These are phyloP conservation scores for Sorex araneus DNA, from an alignment of 2,113 vertebrate species.

Conservation along the genomic window DNA sequence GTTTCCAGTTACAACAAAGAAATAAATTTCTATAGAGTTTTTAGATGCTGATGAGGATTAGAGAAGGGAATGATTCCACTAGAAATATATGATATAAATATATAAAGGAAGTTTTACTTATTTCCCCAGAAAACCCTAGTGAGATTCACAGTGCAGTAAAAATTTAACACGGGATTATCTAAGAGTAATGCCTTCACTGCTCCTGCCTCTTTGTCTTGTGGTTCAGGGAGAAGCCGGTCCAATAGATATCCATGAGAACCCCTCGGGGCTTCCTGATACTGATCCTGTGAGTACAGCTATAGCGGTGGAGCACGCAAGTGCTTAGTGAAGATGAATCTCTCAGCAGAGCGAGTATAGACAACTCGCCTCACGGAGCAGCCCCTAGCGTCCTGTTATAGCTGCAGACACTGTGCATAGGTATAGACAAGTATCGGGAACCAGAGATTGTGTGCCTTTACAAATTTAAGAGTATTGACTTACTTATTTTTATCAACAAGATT, in stretches of 20 bases:
- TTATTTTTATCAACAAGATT: too few relatives aligned
- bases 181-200: not conserved
- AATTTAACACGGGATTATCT: not conserved
- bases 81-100: not conserved
- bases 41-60: too few relatives aligned
- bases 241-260: too few relatives aligned
- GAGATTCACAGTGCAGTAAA: not conserved
- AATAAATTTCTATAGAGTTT: too few relatives aligned
- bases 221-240: not conserved
- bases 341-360: not conserved
- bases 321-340: not conserved
- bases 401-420: too few relatives aligned
- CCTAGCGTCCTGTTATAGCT: too few relatives aligned
- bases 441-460: not conserved
- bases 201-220: not conserved
- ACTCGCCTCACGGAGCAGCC: not conserved
- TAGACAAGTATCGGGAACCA: too few relatives aligned
- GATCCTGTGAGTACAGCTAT: not conserved
- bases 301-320: too few relatives aligned
- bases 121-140: not conserved
- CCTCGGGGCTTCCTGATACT: not conserved
- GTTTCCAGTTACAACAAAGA: rapidly evolving
- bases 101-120: not conserved
- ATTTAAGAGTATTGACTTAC: not conserved
- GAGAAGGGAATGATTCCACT: too few relatives aligned